These are phyloP conservation scores for Eupithecia centaureata DNA, from an alignment of 2,888 invertebrate genomes.

Conservation along the genomic window DNA sequence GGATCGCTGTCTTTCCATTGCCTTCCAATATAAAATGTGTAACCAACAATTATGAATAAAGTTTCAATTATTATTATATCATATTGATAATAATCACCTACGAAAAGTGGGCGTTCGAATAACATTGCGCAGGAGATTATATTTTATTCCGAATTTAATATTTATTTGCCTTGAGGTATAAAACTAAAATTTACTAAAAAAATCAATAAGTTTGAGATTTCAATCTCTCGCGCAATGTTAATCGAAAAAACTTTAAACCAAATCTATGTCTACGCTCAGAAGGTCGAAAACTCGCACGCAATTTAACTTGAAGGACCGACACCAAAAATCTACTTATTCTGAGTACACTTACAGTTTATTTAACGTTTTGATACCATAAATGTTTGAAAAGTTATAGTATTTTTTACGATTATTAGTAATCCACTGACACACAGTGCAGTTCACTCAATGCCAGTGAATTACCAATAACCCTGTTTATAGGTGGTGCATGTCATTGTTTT, in stretches of 20 bases:
- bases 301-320: not conserved
- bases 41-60: not conserved
- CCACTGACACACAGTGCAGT: too few relatives aligned
- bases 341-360: not conserved
- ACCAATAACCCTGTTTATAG: too few relatives aligned
- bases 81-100: not conserved
- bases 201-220: too few relatives aligned
- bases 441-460: too few relatives aligned
- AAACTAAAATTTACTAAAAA: too few relatives aligned
- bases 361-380: slow-evolving; percentile 1
- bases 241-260: not conserved
- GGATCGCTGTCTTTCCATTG: not conserved
- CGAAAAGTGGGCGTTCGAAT: not conserved
- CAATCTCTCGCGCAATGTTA: not conserved
- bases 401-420: slow-evolving; percentile 7
- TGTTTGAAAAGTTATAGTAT: slow-evolving; percentile 9
- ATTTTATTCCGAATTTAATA: too few relatives aligned
- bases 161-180: too few relatives aligned
- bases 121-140: not conserved
- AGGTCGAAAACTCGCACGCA: not conserved
- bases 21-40: not conserved
- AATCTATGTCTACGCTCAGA: not conserved
- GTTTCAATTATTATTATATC: not conserved
- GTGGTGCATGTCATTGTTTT: slow-evolving; percentile 12
- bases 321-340: not conserved